Evolutionary conservation across 2,888 invertebrate genomes (phyloP).

Genomic region (Temnothorax ravouxi): DNA sequence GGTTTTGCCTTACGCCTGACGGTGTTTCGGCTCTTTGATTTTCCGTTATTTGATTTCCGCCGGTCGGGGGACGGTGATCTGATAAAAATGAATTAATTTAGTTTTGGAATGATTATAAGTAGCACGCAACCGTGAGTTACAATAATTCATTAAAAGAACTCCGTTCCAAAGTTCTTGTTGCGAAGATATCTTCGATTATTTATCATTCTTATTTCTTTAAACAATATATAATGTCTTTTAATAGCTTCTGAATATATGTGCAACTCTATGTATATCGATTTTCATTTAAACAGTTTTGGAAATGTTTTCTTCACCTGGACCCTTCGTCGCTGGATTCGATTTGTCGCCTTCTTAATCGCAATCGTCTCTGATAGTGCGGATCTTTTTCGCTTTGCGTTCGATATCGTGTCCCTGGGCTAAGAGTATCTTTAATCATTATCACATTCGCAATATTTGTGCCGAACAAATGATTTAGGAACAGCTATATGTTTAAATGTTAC

Average conservation of each 20-base stretch:
- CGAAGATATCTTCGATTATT: neutral
- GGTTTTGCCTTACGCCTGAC: constrained; percentile 76
- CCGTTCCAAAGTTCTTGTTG: neutral
- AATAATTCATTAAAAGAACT: neutral
- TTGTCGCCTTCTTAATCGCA: constrained; percentile 89
- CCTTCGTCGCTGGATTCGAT: constrained; percentile 86
- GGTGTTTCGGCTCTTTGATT: constrained; percentile 75
- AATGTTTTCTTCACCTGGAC: constrained; percentile 78
- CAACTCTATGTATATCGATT: neutral
- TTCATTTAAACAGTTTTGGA: neutral
- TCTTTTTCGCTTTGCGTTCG: constrained; percentile 96
- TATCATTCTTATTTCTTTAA: neutral
- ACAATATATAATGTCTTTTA: neutral
- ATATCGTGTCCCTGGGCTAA: constrained; percentile 92
- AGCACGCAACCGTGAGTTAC: neutral
- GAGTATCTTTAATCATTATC: constrained; percentile 57
- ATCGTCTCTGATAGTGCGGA: constrained; percentile 92
- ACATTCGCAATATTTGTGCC: neutral
- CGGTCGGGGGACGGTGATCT: constrained; percentile 83
- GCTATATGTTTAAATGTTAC: neutral
- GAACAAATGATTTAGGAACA: neutral
- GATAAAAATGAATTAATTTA: neutral
- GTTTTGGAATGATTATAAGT: neutral
- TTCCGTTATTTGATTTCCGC: constrained; percentile 77
- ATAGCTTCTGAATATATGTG: neutral